phyloP scores from a whole-genome alignment of 2,888 invertebrate genomes.

The Apoda limacodes region DNA sequence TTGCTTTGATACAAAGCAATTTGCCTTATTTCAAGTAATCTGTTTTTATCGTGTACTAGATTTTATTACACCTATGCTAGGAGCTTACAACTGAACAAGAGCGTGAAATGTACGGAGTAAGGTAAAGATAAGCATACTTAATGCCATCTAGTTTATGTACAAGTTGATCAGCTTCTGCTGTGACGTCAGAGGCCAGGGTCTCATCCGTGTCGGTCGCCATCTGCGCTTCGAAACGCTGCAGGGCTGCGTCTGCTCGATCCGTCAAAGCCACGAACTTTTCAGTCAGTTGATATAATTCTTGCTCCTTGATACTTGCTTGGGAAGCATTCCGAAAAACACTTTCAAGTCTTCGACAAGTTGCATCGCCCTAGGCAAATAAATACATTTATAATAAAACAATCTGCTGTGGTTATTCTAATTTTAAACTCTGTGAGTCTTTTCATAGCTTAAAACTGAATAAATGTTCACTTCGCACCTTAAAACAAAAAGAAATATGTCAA shows the following conservation, averaged over 20 bases:
- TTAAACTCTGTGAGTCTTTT: too few species aligned
- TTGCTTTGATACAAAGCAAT: too few species aligned
- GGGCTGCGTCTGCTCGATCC: conserved; percentile 54
- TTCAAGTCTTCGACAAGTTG: conserved; percentile 49
- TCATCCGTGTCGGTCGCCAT: conserved; percentile 35
- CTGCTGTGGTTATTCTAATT: too few species aligned
- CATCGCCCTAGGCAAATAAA: conserved; percentile 34
- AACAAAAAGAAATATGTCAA: too few species aligned
- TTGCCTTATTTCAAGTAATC: too few species aligned
- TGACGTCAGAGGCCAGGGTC: conserved; percentile 37
- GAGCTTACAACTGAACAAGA: neutral
- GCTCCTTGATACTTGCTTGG: conserved; percentile 43
- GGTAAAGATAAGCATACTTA: conserved; percentile 31
- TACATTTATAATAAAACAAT: too few species aligned
- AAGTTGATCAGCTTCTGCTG: conserved; percentile 43
- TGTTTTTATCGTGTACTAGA: too few species aligned
- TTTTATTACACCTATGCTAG: too few species aligned
- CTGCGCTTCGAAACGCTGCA: conserved; percentile 47
- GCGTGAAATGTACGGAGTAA: too few species aligned
- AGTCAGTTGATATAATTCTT: conserved; percentile 50
- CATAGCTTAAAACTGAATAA: too few species aligned
- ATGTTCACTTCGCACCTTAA: too few species aligned
- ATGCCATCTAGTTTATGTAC: conserved; percentile 42
- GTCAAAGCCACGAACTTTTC: conserved; percentile 60
- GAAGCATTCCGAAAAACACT: conserved; percentile 47